Evolutionary conservation across 1,140 invertebrate genomes (phyloP).

Genomic region (Neodiprion pinetum): DNA sequence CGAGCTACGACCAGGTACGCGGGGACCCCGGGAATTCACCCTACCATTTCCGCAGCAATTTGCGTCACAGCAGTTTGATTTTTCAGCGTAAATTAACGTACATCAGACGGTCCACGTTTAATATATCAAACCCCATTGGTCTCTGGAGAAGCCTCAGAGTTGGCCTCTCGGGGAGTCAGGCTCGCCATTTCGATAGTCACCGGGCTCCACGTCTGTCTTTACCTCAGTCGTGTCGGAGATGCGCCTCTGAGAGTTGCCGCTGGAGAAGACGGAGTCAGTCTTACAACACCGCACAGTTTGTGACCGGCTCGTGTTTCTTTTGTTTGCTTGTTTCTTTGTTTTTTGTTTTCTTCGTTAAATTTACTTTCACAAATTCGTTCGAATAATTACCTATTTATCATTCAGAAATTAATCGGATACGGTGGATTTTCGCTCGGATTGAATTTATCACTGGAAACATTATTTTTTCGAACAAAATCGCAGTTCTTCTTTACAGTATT

Average conservation of each 20-base stretch:
- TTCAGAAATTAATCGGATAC: too few relatives aligned
- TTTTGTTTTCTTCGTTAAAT: too few relatives aligned
- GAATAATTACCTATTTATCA: too few relatives aligned
- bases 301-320: not conserved
- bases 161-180: conserved; percentile 29
- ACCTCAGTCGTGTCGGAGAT: conserved; percentile 51
- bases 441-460: too few relatives aligned
- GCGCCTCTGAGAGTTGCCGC: conserved; percentile 34
- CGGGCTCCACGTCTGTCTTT: conserved; percentile 6
- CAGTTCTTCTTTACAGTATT: too few relatives aligned
- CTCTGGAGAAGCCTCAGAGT: conserved; percentile 49
- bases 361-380: too few relatives aligned
- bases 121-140: conserved; percentile 34
- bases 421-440: too few relatives aligned
- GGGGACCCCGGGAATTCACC: not conserved
- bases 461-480: too few relatives aligned
- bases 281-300: not conserved
- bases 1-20: not conserved
- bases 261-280: conserved; percentile 11
- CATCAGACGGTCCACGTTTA: conserved; percentile 20
- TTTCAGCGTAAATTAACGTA: conserved; percentile 23
- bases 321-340: too few relatives aligned
- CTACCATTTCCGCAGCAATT: not conserved
- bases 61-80: conserved; percentile 21
- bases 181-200: conserved; percentile 36